phyloP scores from a whole-genome alignment of 2,113 vertebrate species.

The Ursus arctos region DNA sequence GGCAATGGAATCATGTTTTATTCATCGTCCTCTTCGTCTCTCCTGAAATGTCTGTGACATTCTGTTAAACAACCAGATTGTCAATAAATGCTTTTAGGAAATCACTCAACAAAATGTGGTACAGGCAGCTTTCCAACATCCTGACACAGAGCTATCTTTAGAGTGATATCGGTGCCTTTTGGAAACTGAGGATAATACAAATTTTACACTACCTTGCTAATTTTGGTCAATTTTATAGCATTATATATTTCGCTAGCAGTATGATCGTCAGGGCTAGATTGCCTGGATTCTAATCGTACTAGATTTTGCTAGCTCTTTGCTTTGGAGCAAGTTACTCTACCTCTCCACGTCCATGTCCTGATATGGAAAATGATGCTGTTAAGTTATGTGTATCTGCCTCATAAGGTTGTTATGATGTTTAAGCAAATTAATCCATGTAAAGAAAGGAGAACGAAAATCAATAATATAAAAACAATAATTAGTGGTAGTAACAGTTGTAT shows the following conservation, averaged over 20 bases:
- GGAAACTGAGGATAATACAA: neutral
- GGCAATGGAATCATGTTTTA: slow-evolving; percentile 16
- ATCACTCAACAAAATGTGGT: neutral
- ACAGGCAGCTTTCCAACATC: neutral
- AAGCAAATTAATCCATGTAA: neutral
- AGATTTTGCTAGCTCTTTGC: neutral
- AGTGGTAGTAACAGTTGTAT: neutral
- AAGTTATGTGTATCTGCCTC: neutral
- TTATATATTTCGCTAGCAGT: neutral
- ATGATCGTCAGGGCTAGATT: neutral
- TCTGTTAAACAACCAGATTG: neutral
- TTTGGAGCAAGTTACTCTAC: neutral
- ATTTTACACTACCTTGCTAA: neutral
- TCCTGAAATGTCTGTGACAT: slow-evolving; percentile 33
- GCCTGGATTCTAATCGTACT: neutral
- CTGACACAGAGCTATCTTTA: neutral
- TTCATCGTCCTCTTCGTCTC: neutral
- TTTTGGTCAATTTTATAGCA: neutral
- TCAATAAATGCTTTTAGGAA: slow-evolving; percentile 33
- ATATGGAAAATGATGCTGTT: neutral
- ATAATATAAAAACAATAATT: slow-evolving; percentile 2
- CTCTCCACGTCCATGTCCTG: neutral
- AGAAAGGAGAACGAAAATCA: neutral
- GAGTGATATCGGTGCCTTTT: neutral
- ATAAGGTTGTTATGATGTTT: neutral